Evolutionary conservation across 1,140 invertebrate genomes (phyloP), one percentile per base, ranked within the genome.

Genomic region (Eupeodes corollae): DNA sequence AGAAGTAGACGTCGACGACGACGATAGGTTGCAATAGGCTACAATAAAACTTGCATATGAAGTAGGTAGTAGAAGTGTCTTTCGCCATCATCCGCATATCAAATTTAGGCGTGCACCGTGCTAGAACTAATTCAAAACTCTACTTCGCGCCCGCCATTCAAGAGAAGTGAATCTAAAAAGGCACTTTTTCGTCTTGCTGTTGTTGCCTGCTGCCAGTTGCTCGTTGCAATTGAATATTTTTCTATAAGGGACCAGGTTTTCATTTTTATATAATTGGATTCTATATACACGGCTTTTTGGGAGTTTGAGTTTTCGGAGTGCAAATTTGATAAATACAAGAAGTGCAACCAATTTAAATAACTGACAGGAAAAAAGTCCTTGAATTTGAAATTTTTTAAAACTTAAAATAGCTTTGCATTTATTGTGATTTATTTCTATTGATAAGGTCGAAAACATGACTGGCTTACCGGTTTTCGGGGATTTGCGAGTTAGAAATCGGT

Each of bases 401-500:
- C 15, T 37, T 37, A 37, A 37, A 37, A 37, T 37, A 37, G 15
- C 6, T 54, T 56, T 47, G 40, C 39, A 42, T 41, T 46, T 37
- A 52, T 62, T 61, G 59, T 49, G 59, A 61, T 55, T 59, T 57
- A 56, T 53, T 51, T 43, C 56, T 41, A 38, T 37, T 51, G 51
- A 56, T 61, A 58, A 58, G 55, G 58, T 56, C 16, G 56, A 52
- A 12, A 64, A 58, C 30, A 52, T 60, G 33, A 63, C 63, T 50
- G 62, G 65, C 16, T 65, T 63, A 48, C 61, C 65, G 62, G 61
- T 66, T 47, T 53, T 66, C 40, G 63, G 63, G 52, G 57, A 63
- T 41, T 52, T 60, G 32, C 65, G 65, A 43, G 58, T 58, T 54
- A 58, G 58, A 52, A 63, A 53, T 53, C 65, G 63, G 63, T 63